Evolutionary conservation across 2,113 vertebrate species (phyloP).

Genomic region (Melanocharis versteri): DNA sequence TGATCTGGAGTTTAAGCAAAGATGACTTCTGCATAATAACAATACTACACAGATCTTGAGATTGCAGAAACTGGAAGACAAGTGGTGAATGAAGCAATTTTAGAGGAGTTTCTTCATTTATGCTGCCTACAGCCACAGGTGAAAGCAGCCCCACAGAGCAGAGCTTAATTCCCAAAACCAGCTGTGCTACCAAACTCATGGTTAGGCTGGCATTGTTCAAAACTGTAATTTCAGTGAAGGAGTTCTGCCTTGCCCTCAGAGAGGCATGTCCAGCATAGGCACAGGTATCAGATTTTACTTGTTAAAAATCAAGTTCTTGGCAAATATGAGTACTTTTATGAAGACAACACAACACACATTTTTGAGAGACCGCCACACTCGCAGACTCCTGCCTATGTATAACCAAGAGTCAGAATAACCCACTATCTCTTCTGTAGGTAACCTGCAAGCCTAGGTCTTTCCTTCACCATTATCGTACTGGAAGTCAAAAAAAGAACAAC

Average conservation of each 20-base stretch:
- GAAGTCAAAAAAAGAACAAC: background rate
- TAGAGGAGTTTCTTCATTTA: background rate
- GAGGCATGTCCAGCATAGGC: background rate
- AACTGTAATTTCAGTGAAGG: background rate
- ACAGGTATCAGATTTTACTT: background rate
- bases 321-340: background rate
- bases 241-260: background rate
- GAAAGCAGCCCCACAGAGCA: background rate
- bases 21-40: background rate
- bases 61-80: background rate
- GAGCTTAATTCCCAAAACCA: background rate
- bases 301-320: background rate
- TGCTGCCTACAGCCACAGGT: background rate
- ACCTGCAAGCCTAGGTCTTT: background rate
- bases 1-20: background rate
- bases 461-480: background rate
- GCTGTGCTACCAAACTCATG: background rate
- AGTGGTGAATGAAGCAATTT: background rate
- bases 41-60: background rate
- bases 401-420: background rate
- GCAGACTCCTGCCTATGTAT: background rate
- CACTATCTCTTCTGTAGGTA: background rate
- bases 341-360: background rate
- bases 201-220: background rate
- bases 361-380: accelerated